Base-by-base conservation (phyloP, 2,113 vertebrate genomes). In the Pavo muticus region DNA sequence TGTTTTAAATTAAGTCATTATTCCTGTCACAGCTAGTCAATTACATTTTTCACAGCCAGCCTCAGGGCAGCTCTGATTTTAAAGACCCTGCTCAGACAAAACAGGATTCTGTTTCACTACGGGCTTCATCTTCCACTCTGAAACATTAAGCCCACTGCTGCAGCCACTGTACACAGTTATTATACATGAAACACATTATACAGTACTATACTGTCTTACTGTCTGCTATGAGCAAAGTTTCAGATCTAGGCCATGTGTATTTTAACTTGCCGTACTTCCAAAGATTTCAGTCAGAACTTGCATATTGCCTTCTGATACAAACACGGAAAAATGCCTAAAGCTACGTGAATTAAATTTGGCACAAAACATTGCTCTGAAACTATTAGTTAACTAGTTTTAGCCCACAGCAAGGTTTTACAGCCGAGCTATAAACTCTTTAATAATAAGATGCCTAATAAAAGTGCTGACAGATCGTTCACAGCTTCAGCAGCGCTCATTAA, bases 401-500 rank as follows among this genome's bases (percentile, higher is more conserved):
- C 96, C 95, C 93, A 56, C 61, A 96, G 94, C 88, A 90, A 95
- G 65, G 72, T 91, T 93, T 96, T 94, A 93, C 42, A 95, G 54
- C 54, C 84, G 91, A 92, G 76, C 80, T 87, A 91, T 94, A 88
- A 96, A 95, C 84, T 73, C 85, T 63, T 30, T 81, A 88, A 90
- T 95, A 95, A 92, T 86, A 92, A 91, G 96, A 91, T 77, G 82
- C 88, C 89, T 90, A 94, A 82, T 77, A 82, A 79, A 95, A 97
- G 73, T 94, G 71, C 94, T 96, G 85, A 95, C 88, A 96, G 86
- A 83, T 91, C 67, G 44, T 93, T 91, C 87, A 65, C 40, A 70
- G 90, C 59, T 86, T 86, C 83, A 63, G 74, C 61, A 71, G 89
- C 0, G 24, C 90, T 95, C 84, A 92, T 93, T 95, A 92, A 93